phyloP scores from a whole-genome alignment of 2,113 vertebrate species.

The Antechinus flavipes region DNA sequence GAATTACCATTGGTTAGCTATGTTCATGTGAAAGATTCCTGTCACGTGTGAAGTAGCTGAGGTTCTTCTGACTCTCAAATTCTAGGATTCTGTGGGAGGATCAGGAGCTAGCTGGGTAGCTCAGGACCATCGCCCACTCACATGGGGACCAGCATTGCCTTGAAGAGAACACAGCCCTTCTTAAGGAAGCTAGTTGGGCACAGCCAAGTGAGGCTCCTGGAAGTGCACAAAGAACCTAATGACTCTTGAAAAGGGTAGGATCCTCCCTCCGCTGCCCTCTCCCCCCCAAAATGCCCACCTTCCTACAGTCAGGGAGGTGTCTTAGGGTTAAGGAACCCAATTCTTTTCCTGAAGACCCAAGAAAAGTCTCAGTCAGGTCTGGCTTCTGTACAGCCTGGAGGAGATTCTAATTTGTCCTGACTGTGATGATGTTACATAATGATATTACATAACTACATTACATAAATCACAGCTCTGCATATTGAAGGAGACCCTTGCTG shows the following conservation, averaged over 20 bases:
- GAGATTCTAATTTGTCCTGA: not conserved
- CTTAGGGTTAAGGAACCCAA: not conserved
- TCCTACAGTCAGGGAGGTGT: not conserved
- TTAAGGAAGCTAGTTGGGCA: not conserved
- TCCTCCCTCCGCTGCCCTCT: not conserved
- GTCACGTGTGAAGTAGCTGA: not conserved
- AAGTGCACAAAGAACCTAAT: not conserved
- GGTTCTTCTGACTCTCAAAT: not conserved
- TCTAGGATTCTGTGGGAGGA: not conserved
- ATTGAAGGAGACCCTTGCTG: constrained; percentile 4
- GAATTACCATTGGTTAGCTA: not conserved
- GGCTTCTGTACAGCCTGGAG: not conserved
- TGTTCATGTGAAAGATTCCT: not conserved
- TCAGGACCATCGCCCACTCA: not conserved
- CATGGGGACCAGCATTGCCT: not conserved
- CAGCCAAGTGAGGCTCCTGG: not conserved
- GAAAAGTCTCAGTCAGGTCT: not conserved
- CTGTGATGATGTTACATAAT: constrained; percentile 5
- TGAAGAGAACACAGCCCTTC: not conserved
- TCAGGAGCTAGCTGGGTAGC: not conserved
- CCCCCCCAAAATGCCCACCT: not conserved
- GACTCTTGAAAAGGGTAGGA: not conserved
- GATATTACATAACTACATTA: constrained; percentile 1
- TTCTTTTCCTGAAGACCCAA: not conserved
- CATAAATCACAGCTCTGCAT: not conserved